These are phyloP conservation scores for Hypanus sabinus DNA, from an alignment of 2,113 vertebrate genomes.

Conservation along the genomic window DNA sequence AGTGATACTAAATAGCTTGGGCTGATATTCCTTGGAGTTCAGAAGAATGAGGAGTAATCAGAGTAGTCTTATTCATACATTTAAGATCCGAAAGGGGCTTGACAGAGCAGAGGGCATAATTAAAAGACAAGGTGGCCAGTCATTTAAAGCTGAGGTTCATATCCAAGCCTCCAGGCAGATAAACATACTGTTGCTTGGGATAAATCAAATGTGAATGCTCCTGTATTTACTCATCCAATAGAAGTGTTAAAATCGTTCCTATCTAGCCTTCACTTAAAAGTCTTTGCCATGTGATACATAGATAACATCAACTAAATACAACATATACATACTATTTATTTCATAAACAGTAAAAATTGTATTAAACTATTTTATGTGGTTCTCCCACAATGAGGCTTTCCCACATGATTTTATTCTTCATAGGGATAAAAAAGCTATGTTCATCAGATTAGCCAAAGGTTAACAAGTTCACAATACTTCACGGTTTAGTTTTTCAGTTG, in stretches of 20 bases:
- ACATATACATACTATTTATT: background rate
- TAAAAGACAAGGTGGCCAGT: too few relatives aligned
- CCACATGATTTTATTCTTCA: background rate
- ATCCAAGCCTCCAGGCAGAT: background rate
- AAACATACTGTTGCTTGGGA: background rate
- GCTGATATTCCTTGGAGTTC: too few relatives aligned
- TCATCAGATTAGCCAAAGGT: background rate
- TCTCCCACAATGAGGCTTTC: background rate
- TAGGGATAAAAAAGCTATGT: background rate
- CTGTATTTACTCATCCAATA: background rate
- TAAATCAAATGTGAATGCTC: background rate
- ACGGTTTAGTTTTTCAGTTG: background rate
- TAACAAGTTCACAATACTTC: background rate
- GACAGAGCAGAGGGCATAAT: too few relatives aligned
- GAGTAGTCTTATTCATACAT: too few relatives aligned
- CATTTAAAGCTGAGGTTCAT: too few relatives aligned
- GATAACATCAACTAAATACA: background rate
- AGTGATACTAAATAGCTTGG: too few relatives aligned
- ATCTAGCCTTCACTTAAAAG: background rate
- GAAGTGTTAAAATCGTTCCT: background rate
- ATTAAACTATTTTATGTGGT: background rate
- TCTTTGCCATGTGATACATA: background rate
- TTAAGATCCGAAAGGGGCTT: too few relatives aligned
- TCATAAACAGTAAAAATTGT: background rate
- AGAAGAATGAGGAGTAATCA: too few relatives aligned